Base-by-base conservation (phyloP, 2,113 vertebrate species). In the Epinephelus fuscoguttatus region DNA sequence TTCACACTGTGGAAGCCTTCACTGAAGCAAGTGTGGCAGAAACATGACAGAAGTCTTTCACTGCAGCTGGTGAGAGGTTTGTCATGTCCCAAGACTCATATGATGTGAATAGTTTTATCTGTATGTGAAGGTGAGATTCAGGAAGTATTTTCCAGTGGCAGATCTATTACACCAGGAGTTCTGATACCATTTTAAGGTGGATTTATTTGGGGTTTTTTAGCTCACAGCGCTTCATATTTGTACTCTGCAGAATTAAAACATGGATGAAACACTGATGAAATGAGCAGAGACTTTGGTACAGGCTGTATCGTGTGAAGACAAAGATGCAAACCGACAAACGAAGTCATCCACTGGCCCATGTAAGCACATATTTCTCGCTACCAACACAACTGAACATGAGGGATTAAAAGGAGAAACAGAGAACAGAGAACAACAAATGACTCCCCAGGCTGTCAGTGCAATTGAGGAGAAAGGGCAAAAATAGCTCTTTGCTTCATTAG, bases 401-500 rank as follows among this genome's bases (percentile, higher is more conserved):
- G 63, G 73, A 83, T 81, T 59, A 70, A 40, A 64, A 50, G 68
- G 52, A 75, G 25, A 19, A 78, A 63, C 55, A 70, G 14, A 60
- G 71, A 68, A 67, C 12, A 27, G 64, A 64, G 59, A 83, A 47
- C 64, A 66, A 57, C 56, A 69, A 61, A 68, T 67, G 49, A 64
- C 42, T 90, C 27, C 30, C 11, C 17, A 15, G 70, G 72, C 63
- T 59, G 42, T 64, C 45, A 4, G 70, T 79, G 81, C 69, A 52
- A 3, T 72, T 86, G 78, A 84, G 69, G 56, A 56, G 56, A 82
- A 84, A 85, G 33, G 25, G 70, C 57, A 81, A 70, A 84, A 86
- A 84, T 79, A 83, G 84, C 47, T 53, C 25, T 56, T 75, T 74
- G 67, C 77, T 63, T 80, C 63, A 82, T 85, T 80, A 74, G 78